A percentile compares a stretch with the other conserved stretches of the same genome.
These are phyloP conservation scores for Lophius americanus DNA, from an alignment of 2,797 vertebrate genomes.

Conservation along the genomic window DNA sequence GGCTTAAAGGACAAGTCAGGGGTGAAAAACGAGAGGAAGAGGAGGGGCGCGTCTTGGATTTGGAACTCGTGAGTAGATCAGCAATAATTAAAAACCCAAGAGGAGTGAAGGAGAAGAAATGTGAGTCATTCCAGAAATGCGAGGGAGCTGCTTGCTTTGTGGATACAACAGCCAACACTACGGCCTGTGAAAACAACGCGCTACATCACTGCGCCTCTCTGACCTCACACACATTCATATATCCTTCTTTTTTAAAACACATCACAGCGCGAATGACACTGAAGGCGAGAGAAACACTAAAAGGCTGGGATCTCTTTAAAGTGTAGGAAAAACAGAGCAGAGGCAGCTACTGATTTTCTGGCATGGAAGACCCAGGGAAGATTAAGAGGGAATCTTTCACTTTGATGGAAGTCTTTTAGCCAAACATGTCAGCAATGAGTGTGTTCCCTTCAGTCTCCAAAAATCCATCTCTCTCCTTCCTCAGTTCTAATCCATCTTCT, in stretches of 20 bases:
- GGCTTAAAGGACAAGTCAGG: constrained; percentile 37
- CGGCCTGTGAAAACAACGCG: constrained; percentile 53
- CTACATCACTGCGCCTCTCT: constrained; percentile 57
- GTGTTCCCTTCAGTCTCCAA: constrained; percentile 42
- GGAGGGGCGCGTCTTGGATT: constrained; percentile 42
- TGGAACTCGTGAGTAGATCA: constrained; percentile 52
- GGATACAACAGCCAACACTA: constrained; percentile 64
- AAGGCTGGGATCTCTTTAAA: constrained; percentile 19
- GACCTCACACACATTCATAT: constrained; percentile 27
- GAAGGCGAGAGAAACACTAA: constrained; percentile 10
- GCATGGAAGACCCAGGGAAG: constrained; percentile 38
- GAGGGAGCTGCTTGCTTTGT: constrained; percentile 78
- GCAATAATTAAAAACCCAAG: constrained; percentile 62
- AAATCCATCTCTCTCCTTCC: constrained; percentile 11
- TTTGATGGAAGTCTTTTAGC: constrained; percentile 64
- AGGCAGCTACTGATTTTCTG: constrained; percentile 37
- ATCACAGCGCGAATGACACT: constrained; percentile 37
- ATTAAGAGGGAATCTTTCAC: constrained; percentile 61
- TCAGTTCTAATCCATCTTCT: constrained; percentile 23
- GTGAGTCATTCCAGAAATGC: constrained; percentile 86
- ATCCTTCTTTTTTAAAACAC: constrained; percentile 21
- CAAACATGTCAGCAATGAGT: constrained; percentile 59
- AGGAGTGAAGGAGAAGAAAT: constrained; percentile 73
- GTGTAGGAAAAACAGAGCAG: constrained; percentile 12
- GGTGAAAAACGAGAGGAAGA: constrained; percentile 7